Evolutionary conservation across 2,888 invertebrate species (phyloP), one percentile per base, ranked within the genome.

Genomic region (Salpingus planirostris): DNA sequence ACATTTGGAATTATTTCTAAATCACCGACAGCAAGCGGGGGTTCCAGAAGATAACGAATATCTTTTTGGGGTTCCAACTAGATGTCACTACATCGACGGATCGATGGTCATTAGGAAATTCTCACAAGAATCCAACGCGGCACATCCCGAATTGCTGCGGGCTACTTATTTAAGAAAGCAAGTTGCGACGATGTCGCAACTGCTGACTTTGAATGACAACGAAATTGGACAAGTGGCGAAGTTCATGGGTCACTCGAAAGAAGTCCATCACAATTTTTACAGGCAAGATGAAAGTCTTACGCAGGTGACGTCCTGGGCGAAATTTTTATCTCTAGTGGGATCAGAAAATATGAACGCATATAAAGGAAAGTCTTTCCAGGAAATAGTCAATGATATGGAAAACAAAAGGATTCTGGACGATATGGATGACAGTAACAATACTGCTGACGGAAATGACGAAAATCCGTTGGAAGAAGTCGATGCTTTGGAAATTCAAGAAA

Each of bases 111-210:
- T 25, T 10, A 3, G 26, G 5, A 4, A 25, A 12, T 25, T 25
- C 13, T 25, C 26, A 11, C 3, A 6, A 6, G 3, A 25, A 11
- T 25, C 6, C n/a, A n/a, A n/a, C 11, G 26, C 26, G 12, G 5
- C 11, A n/a, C 3, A 25, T 12, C 26, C 26, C 3, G 12, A 23
- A 2, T 21, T 34, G 11, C 13, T 54, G 41, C 50, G 46, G 43
- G 44, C 38, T 37, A 34, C 34, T 8, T 30, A 15, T 11, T 25
- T 34, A 10, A 24, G 34, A 3, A 34, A 34, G 26, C 34, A 34
- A 21, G 30, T 30, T 6, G 34, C 34, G 8, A 34, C 34, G 7
- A 29, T 30, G 18, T 23, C 34, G 1, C 34, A 34, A 30, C 3
- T 34, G 8, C 13, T 34, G 21, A 21, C 29, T 8, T 2, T 34